Base-by-base conservation (phyloP, 2,797 vertebrate genomes). In the Myotis findleyi region DNA sequence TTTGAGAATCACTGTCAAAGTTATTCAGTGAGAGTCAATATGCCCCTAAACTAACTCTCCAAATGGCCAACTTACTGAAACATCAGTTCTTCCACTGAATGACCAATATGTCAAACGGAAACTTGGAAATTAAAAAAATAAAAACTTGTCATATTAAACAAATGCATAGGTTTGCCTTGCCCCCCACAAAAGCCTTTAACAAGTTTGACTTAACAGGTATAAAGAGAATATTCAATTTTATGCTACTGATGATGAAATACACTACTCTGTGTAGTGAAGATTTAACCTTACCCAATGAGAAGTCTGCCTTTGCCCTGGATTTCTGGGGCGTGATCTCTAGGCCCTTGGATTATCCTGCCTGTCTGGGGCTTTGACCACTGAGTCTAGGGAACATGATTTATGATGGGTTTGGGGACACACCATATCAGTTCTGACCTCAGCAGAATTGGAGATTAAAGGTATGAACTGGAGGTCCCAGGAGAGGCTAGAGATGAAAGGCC, bases 21-120 rank as follows among this genome's bases (percentile, higher is more conserved):
- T 47, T 27, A 72, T 33, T 76, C 20, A 33, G 18, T 82, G 38
- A 88, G 89, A 85, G 71, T 76, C 73, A 81, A 44, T 55, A 55
- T 86, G 27, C 8, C 33, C 38, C 69, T 38, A 93, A 91, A 69
- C 18, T 79, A 91, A 16, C n/a, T 95, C 47, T 76, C 62, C 62
- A 76, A 93, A 84, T 33, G 64, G 21, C 12, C 62, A 89, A 76
- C 9, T 33, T 62, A 82, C 0, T 72, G 53, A 82, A 90, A 87
- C 77, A 55, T 62, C 51, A 41, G 5, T 62, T 71, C 33, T 59
- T 57, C 5, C 14, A 38, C 13, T 27, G 13, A 44, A 62, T 59
- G 55, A 51, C 47, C 18, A 68, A 25, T 49, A 79, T 44, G 25
- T 71, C 51, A 92, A 85, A 62, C 7, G 73, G 68, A 91, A 94